Evolutionary conservation across 2,888 invertebrate genomes (phyloP), one percentile per base, ranked within the genome.

Genomic region (Napeogenes inachia): DNA sequence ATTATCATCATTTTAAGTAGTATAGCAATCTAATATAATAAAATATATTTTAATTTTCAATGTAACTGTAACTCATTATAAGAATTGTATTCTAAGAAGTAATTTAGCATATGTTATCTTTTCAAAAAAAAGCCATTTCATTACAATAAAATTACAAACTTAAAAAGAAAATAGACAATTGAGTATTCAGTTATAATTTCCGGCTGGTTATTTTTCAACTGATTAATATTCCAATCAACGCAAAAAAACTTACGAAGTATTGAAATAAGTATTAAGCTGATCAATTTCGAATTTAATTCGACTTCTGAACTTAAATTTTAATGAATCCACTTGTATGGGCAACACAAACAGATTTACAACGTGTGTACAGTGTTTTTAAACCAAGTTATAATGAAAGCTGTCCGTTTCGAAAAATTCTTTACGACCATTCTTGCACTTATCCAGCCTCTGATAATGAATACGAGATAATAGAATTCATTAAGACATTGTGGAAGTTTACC

Each of bases 401-500:
- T 60, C 62, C 60, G 56, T 59, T 53, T 50, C 30, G 21, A 21
- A 45, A 64, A 61, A 63, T 62, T 47, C 54, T 66, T 61, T 65
- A 68, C 50, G 50, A 50, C 10, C 50, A 50, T 30, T 50, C 30
- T 30, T 50, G 50, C 50, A 30, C 50, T 30, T 47, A 30, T 6
- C 2, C 30, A 50, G 47, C 47, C 47, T n/a, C 13, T 13, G 12
- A 50, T 30, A 50, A 50, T 30, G 30, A 30, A 30, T 3, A 50
- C 50, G 8, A 50, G 30, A 6, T 50, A 30, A 50, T 30, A 50
- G 50, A 61, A 64, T 62, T 46, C 56, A 63, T 61, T 65, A 68
- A 69, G 61, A 64, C 64, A 63, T 50, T 63, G 55, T 72, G 71
- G 72, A 71, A 73, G 53, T 70, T 72, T 71, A 71, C 70, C 45